phyloP scores from a whole-genome alignment of 2,113 vertebrate species.

The Oryzias melastigma region DNA sequence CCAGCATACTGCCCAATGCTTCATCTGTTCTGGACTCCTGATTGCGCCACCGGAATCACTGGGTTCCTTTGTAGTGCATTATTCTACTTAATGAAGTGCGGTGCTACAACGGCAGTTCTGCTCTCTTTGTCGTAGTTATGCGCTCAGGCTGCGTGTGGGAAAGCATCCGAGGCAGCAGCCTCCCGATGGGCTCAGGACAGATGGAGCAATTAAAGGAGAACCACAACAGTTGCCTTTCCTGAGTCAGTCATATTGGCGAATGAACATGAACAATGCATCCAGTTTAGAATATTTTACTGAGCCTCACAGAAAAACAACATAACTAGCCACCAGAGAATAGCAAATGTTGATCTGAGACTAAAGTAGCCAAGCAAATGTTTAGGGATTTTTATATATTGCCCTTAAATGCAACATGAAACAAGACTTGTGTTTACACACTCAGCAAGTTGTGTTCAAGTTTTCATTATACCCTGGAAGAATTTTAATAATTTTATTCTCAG shows the following conservation, averaged over 20 bases:
- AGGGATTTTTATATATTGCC: constrained; percentile 51
- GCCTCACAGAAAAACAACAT: constrained; percentile 66
- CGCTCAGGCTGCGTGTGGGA: constrained; percentile 31
- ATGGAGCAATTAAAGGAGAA: constrained; percentile 67
- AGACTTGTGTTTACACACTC: constrained; percentile 19
- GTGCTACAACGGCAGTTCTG: constrained; percentile 40
- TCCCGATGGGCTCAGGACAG: constrained; percentile 57
- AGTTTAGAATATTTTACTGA: constrained; percentile 72
- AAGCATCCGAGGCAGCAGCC: constrained; percentile 41
- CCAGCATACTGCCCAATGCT: constrained; percentile 43
- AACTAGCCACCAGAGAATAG: constrained; percentile 73
- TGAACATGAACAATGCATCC: constrained; percentile 63
- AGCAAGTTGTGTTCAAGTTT: not conserved
- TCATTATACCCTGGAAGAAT: not conserved
- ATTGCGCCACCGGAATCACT: constrained; percentile 47
- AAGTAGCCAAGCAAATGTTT: constrained; percentile 39
- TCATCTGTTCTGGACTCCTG: constrained; percentile 50
- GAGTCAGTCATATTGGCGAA: constrained; percentile 64
- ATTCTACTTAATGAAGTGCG: constrained; percentile 54
- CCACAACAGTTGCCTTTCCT: constrained; percentile 63
- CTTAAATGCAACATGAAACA: constrained; percentile 20
- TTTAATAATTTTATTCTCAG: not conserved
- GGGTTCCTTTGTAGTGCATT: constrained; percentile 34
- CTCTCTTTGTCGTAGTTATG: constrained; percentile 49
- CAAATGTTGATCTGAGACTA: constrained; percentile 34